phyloP scores from a whole-genome alignment of 92 coral and sea anemone species.

The Diadumene lineata region DNA sequence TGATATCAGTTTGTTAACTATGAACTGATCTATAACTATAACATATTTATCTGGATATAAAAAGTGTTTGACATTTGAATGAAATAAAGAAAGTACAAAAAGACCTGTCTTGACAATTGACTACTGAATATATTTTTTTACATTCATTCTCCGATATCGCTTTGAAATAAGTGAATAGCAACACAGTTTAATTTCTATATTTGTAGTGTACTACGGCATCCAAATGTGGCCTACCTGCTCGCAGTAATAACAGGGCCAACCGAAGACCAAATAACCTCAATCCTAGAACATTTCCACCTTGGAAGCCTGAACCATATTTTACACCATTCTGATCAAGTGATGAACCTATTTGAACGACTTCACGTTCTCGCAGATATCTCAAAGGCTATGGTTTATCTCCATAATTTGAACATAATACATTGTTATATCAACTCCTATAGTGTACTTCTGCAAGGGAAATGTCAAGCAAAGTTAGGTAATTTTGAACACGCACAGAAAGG shows the following conservation, averaged over 20 bases:
- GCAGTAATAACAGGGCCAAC: constrained; percentile 73
- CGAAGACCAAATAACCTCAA: constrained; percentile 51
- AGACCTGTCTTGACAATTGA: too few species aligned
- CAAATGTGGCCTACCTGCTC: constrained; percentile 69
- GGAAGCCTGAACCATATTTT: constrained; percentile 66
- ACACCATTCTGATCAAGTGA: constrained; percentile 50
- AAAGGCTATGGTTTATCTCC: constrained; percentile 75
- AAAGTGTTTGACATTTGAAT: too few species aligned
- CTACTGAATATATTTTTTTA: too few species aligned
- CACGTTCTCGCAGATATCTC: constrained; percentile 64
- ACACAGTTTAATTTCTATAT: not conserved
- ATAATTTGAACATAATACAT: constrained; percentile 61
- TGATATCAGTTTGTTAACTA: too few species aligned
- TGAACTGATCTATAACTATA: too few species aligned
- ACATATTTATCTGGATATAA: too few species aligned
- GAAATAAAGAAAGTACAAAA: too few species aligned
- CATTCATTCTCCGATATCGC: too few species aligned
- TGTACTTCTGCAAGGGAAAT: constrained; percentile 47
- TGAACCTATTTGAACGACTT: constrained; percentile 56
- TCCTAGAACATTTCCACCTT: constrained; percentile 72
- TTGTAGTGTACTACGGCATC: constrained; percentile 79
- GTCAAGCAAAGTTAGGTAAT: constrained; percentile 66
- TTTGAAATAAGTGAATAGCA: too few species aligned
- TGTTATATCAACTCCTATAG: constrained; percentile 79
- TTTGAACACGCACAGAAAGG: constrained; percentile 62